Evolutionary conservation across 2,797 vertebrate genomes (phyloP), one percentile per base, ranked within the genome.

Genomic region (Dallia pectoralis): DNA sequence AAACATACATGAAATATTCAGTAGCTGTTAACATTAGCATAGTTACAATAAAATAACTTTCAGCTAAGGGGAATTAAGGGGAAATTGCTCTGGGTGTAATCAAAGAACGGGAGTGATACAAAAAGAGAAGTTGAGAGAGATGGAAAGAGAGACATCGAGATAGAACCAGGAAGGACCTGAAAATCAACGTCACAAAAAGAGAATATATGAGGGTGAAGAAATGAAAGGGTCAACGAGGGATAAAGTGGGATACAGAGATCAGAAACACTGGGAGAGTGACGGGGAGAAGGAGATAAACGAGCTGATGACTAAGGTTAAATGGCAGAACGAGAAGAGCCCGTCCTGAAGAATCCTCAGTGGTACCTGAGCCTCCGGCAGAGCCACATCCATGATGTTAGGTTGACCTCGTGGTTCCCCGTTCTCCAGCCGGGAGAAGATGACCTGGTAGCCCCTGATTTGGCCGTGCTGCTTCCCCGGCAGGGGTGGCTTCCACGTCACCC

Each of bases 361-460:
- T 89, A 98, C 97, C 96, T 98, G 97, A 8, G 95, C 95, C 86
- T 98, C 97, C 0, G 97, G 94, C 84, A 98, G 89, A 87, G 96
- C 94, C 71, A 98, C 95, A 0, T 98, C 96, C 90, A 96, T 93
- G 91, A 98, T 97, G 85, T 95, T 88, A 0, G 96, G 96, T 72
- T 95, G 92, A 36, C 97, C 96, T 9, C 94, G 92, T 2, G 97
- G 96, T 81, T 97, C 96, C 0, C 94, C 94, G 11, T 95, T 95
- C 78, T 98, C 97, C 14, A 98, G 90, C 30, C 95, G 94, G 62
- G 97, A 96, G 0, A 95, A 97, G 6, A 95, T 97, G 76, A 98
- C 96, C 88, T 98, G 97, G 91, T 98, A 98, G 67, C 97, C 96
- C 0, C 97, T 94, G 86, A 98, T 98, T 90, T 97, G 97, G 74